A percentile compares a stretch with the other conserved stretches of the same genome.
Evolutionary conservation across 2,888 invertebrate genomes (phyloP).

Genomic region (Drosophila helvetica): DNA sequence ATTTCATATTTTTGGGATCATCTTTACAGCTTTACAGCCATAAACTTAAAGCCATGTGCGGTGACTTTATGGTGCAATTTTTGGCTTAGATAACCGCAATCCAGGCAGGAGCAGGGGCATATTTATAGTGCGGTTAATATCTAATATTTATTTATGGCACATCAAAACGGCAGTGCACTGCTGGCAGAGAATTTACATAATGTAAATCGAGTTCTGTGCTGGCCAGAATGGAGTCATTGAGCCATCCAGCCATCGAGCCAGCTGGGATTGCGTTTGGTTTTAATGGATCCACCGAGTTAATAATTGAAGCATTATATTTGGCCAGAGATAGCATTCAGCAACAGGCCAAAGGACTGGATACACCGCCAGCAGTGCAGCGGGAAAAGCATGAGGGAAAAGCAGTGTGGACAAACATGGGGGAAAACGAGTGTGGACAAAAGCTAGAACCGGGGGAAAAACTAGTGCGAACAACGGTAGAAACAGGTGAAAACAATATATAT

Average conservation of each 20-base stretch:
- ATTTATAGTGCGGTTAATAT: slow-evolving; percentile 66
- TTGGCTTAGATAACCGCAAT: slow-evolving; percentile 37
- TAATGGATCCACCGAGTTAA: slow-evolving; percentile 55
- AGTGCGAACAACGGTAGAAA: background rate
- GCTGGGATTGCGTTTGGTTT: slow-evolving; percentile 51
- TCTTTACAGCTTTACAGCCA: slow-evolving; percentile 20
- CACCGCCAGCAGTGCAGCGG: background rate
- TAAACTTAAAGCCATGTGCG: slow-evolving; percentile 47
- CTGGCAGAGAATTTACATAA: slow-evolving; percentile 62
- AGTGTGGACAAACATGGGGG: background rate
- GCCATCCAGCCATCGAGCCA: background rate
- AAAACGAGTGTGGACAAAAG: too few species aligned
- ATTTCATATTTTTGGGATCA: slow-evolving; percentile 50
- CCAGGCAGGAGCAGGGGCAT: slow-evolving; percentile 33
- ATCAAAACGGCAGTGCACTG: slow-evolving; percentile 34
- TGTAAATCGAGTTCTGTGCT: slow-evolving; percentile 56
- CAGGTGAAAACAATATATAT: background rate
- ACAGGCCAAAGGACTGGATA: slow-evolving; percentile 20
- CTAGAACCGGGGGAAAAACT: background rate
- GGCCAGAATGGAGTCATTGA: slow-evolving; percentile 1
- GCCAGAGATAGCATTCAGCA: slow-evolving; percentile 8
- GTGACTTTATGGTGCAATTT: slow-evolving; percentile 62
- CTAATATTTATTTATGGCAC: slow-evolving; percentile 68
- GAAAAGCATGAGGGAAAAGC: slow-evolving; percentile 26
- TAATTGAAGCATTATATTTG: slow-evolving; percentile 33